Conservation (phyloP, 64 coral and sea anemone species). For the Pocillopora damicornis region DNA sequence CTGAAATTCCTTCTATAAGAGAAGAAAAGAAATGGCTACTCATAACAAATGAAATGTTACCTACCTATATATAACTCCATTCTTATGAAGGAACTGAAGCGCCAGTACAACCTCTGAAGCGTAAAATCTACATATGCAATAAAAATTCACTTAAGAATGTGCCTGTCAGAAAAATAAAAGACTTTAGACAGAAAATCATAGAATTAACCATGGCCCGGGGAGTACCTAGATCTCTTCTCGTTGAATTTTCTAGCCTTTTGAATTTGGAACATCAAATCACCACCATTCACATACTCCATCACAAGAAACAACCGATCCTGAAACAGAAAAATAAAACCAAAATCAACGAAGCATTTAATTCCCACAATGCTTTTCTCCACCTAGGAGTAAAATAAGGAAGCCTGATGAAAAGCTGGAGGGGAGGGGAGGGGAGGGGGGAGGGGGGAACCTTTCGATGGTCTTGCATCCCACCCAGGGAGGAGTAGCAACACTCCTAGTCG, state of each 20-base stretch:
- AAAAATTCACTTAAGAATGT: background rate
- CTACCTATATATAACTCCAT: slow-evolving; percentile 92
- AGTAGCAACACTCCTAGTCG: too few species aligned
- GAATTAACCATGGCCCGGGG: background rate
- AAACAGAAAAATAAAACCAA: background rate
- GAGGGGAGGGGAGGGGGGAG: too few species aligned
- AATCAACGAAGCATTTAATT: background rate
- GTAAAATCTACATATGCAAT: slow-evolving; percentile 63
- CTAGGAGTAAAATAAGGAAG: too few species aligned
- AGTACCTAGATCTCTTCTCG: slow-evolving; percentile 86
- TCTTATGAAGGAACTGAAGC: slow-evolving; percentile 68
- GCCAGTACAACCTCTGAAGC: slow-evolving; percentile 86
- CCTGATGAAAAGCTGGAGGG: too few species aligned
- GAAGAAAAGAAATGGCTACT: too few species aligned
- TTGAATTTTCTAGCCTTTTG: slow-evolving; percentile 94
- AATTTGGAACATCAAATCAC: slow-evolving; percentile 97
- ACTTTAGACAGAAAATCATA: background rate
- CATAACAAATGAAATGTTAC: background rate
- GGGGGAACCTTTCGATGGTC: too few species aligned
- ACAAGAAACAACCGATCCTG: slow-evolving; percentile 98
- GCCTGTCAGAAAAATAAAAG: background rate
- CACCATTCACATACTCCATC: slow-evolving; percentile 99
- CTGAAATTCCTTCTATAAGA: too few species aligned
- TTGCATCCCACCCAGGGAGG: too few species aligned
- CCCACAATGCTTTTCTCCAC: too few species aligned